phyloP scores from a whole-genome alignment of 2,888 invertebrate genomes.

The Trichogramma dendrolimi region DNA sequence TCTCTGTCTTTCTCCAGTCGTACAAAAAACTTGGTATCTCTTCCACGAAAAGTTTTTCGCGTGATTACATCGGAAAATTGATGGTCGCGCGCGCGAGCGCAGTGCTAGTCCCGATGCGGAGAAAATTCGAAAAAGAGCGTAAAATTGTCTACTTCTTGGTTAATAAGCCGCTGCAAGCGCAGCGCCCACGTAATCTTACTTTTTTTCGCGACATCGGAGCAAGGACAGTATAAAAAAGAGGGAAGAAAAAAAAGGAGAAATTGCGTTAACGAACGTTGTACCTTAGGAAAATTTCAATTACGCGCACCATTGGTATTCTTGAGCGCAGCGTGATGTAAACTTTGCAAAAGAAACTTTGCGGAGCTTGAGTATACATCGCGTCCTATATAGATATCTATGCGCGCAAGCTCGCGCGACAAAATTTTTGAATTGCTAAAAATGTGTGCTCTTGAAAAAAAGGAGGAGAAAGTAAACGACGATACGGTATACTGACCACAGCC shows the following conservation, averaged over 20 bases:
- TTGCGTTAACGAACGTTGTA: constrained; percentile 13
- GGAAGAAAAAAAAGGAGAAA: constrained; percentile 8
- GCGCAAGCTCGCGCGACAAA: too few species aligned
- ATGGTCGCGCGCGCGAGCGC: constrained; percentile 2
- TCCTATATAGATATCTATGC: too few species aligned
- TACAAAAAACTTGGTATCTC: constrained; percentile 6
- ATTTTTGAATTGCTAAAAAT: too few species aligned
- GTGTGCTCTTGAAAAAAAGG: too few species aligned
- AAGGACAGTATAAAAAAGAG: too few species aligned
- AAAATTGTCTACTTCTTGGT: constrained; percentile 7
- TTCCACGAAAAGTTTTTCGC: constrained; percentile 9
- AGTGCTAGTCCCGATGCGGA: neutral
- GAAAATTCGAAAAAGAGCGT: neutral
- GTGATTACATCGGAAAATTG: constrained; percentile 21
- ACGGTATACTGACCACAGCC: too few species aligned
- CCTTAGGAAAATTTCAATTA: constrained; percentile 19
- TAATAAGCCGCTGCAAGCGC: constrained; percentile 15
- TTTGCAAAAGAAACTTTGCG: neutral
- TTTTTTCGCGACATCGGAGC: constrained; percentile 21
- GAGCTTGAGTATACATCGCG: neutral
- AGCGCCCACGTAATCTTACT: neutral
- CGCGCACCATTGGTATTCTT: constrained; percentile 21
- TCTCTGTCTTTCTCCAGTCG: neutral
- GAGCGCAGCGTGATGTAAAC: neutral
- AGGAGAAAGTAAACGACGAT: too few species aligned